These are phyloP conservation scores for Harpagoxenus sublaevis DNA, from an alignment of 2,888 invertebrate species.

Conservation along the genomic window DNA sequence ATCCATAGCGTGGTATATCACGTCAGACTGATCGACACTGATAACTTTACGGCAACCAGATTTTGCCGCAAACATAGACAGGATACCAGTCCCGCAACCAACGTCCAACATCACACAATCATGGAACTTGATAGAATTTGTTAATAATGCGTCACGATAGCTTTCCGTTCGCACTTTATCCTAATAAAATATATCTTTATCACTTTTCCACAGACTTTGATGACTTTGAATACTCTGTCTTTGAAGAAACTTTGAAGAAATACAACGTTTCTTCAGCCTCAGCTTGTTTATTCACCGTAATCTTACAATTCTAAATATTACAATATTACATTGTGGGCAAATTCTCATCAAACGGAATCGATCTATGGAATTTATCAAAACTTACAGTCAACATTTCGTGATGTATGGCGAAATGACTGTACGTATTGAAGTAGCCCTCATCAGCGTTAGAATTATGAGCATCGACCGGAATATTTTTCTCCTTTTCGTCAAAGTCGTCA, in stretches of 20 bases:
- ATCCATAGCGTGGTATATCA: constrained; percentile 98
- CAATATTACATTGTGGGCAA: neutral
- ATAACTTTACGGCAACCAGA: constrained; percentile 96
- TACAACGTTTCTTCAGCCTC: neutral
- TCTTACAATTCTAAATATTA: constrained; percentile 13
- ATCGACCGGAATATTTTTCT: constrained; percentile 81
- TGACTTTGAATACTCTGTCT: constrained; percentile 29
- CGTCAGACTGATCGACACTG: constrained; percentile 98
- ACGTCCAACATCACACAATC: constrained; percentile 96
- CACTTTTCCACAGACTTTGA: neutral
- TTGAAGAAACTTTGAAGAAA: neutral
- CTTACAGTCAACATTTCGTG: constrained; percentile 96
- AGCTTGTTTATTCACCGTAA: neutral
- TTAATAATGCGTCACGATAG: constrained; percentile 94
- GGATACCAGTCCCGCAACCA: constrained; percentile 98
- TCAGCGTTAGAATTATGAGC: constrained; percentile 90
- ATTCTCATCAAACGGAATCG: constrained; percentile 27
- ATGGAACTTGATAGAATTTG: constrained; percentile 90
- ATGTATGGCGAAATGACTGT: constrained; percentile 97
- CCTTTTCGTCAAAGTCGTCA: constrained; percentile 74
- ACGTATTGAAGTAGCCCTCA: constrained; percentile 93
- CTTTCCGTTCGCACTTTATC: constrained; percentile 95
- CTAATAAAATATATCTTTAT: constrained; percentile 82
- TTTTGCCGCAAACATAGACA: constrained; percentile 99
- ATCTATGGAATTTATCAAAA: constrained; percentile 38